Evolutionary conservation across 2,888 invertebrate species (phyloP).

Genomic region (Agelastica alni): DNA sequence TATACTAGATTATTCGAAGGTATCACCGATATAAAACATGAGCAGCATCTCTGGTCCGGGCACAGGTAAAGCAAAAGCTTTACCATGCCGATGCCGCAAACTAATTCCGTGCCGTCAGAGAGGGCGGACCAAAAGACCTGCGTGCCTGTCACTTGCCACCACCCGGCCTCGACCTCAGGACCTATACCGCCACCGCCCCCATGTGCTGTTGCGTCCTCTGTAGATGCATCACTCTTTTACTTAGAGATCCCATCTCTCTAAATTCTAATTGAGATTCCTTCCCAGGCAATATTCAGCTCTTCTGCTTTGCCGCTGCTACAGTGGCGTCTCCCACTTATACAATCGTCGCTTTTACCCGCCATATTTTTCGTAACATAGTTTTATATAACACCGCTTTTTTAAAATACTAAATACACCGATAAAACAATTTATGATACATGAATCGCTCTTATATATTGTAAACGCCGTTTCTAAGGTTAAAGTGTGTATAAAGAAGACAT

Average conservation of each 20-base stretch:
- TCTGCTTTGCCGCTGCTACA: constrained; percentile 26
- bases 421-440: no score
- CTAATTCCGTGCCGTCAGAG: constrained; percentile 54
- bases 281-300: constrained; percentile 41
- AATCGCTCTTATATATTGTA: no score
- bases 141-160: constrained; percentile 58
- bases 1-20: constrained; percentile 11
- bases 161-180: constrained; percentile 56
- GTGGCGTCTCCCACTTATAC: constrained; percentile 18
- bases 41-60: constrained; percentile 31
- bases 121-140: constrained; percentile 55
- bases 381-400: no score
- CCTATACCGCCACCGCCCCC: constrained; percentile 52
- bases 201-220: constrained; percentile 47
- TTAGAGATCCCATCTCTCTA: constrained; percentile 54
- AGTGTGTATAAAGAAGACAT: no score
- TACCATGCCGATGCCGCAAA: constrained; percentile 52
- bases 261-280: constrained; percentile 56
- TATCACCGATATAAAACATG: constrained; percentile 16
- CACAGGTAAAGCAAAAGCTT: constrained; percentile 45
- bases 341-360: no score
- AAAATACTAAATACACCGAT: no score
- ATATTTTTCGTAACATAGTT: no score
- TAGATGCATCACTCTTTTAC: constrained; percentile 54
- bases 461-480: no score